phyloP scores from a whole-genome alignment of 2,797 vertebrate species.

The Rhadinocentrus ornatus region DNA sequence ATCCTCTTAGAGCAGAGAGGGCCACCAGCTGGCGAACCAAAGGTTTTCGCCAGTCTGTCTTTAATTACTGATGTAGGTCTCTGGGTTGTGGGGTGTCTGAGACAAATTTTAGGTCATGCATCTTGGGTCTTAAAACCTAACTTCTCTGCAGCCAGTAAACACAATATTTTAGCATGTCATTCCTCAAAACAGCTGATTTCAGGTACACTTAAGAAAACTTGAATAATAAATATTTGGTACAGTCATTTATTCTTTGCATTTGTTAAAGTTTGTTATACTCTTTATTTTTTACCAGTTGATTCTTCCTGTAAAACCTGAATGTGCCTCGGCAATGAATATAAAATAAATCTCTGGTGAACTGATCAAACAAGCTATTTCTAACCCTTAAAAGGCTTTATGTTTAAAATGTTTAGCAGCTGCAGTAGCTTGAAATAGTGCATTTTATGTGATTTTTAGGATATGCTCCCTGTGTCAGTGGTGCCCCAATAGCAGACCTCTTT shows the following conservation, averaged over 20 bases:
- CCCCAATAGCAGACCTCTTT: slow-evolving; percentile 28
- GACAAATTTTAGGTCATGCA: background rate
- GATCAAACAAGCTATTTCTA: background rate
- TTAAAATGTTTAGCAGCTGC: slow-evolving; percentile 12
- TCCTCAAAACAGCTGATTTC: background rate
- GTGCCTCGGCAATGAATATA: background rate
- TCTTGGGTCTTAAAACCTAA: background rate
- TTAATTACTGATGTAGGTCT: slow-evolving; percentile 20
- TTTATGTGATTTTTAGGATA: slow-evolving; percentile 14
- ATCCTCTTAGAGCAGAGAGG: slow-evolving; percentile 57
- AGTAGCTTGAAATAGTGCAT: slow-evolving; percentile 3
- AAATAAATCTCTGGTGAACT: too few relatives aligned
- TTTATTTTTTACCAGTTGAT: background rate
- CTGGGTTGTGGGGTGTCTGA: background rate
- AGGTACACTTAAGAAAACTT: background rate
- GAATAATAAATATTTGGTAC: background rate
- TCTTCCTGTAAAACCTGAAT: slow-evolving; percentile 3
- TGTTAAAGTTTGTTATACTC: background rate
- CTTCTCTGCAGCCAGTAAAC: background rate
- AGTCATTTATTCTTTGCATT: background rate
- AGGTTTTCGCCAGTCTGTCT: slow-evolving; percentile 5
- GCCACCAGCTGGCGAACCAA: slow-evolving; percentile 33
- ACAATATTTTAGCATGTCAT: background rate
- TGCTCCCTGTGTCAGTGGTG: slow-evolving; percentile 19
- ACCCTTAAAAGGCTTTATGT: background rate